A percentile compares a stretch with the other conserved stretches of the same genome.
phyloP scores from a whole-genome alignment of 2,113 vertebrate genomes.

The Erythrocercus mccallii region DNA sequence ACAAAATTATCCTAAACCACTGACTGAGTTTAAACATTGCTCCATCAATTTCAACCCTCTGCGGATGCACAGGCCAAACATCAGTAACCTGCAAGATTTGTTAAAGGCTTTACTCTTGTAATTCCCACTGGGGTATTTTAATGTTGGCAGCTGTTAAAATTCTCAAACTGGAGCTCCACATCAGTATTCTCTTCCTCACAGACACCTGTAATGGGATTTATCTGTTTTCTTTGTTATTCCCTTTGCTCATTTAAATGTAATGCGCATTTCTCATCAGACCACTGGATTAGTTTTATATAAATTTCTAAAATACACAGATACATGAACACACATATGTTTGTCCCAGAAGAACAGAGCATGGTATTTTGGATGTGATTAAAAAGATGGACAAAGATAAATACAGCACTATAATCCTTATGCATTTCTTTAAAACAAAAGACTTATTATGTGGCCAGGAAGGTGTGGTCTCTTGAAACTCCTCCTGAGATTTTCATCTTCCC shows the following conservation, averaged over 20 bases:
- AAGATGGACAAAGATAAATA: background rate
- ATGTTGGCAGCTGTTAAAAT: slow-evolving; percentile 72
- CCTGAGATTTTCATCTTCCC: background rate
- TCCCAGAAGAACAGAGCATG: background rate
- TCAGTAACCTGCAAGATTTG: slow-evolving; percentile 66
- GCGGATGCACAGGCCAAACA: slow-evolving; percentile 29
- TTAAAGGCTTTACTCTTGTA: slow-evolving; percentile 59
- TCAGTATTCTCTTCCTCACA: slow-evolving; percentile 54
- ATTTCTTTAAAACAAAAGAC: background rate
- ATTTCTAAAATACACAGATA: slow-evolving; percentile 7
- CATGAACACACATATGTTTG: background rate
- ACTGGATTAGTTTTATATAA: slow-evolving; percentile 37
- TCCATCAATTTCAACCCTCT: slow-evolving; percentile 57
- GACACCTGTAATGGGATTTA: slow-evolving; percentile 68
- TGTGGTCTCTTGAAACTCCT: background rate
- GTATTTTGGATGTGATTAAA: background rate
- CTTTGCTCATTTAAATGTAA: slow-evolving; percentile 67
- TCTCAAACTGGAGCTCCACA: slow-evolving; percentile 62
- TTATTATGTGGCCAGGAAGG: background rate
- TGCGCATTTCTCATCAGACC: slow-evolving; percentile 53
- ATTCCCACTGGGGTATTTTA: slow-evolving; percentile 63
- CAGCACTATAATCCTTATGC: background rate
- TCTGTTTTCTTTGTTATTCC: slow-evolving; percentile 67
- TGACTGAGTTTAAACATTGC: slow-evolving; percentile 39
- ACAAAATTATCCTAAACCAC: slow-evolving; percentile 34